Evolutionary conservation across 1,140 invertebrate genomes (phyloP), one percentile per base, ranked within the genome.

Genomic region (Bombus consobrinus): DNA sequence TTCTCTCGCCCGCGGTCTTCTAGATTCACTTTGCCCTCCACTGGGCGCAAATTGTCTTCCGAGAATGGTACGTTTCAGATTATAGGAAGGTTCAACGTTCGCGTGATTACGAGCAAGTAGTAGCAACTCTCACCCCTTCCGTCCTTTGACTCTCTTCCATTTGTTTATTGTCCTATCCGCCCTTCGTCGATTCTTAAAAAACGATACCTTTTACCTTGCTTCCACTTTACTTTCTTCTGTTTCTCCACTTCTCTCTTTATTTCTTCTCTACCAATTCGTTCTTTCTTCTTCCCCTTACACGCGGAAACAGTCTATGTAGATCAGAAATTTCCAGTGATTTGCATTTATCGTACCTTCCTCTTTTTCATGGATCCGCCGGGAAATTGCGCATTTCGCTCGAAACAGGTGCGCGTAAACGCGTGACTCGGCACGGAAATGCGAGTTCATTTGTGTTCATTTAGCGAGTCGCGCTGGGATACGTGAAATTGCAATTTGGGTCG

Each of bases 31-130:
- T 90, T 83, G 71, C 89, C 74, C 86, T 77, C 71, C 64, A 71
- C 74, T 80, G 77, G 87, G 87, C 90, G 90, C 92, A 94, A 94
- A 94, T 94, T 88, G 87, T 83, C 87, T 94, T 93, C 93, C 87
- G 37, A 91, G 93, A 94, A 94, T 87, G 71, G 85, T 81, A 78
- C 69, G 64, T 85, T 87, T 86, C 84, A 88, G 89, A 91, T 90
- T 93, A 90, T 91, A 89, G 86, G 81, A 85, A 91, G 86, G 84
- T 87, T 90, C 89, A 87, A 87, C 85, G 88, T 77, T 87, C 77
- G 71, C 76, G 83, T 87, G 84, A 90, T 90, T 92, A 86, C 82
- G 87, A 87, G 69, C 78, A 53, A 62, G 81, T 62, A 57, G 87
- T 76, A 79, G 47, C 74, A 72, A 41, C 53, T 53, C 69, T 82